Percentiles rank a stretch among this genome's conserved stretches.
phyloP scores from a whole-genome alignment of 2,797 vertebrate genomes.

The Rhabdophis nuchalis region DNA sequence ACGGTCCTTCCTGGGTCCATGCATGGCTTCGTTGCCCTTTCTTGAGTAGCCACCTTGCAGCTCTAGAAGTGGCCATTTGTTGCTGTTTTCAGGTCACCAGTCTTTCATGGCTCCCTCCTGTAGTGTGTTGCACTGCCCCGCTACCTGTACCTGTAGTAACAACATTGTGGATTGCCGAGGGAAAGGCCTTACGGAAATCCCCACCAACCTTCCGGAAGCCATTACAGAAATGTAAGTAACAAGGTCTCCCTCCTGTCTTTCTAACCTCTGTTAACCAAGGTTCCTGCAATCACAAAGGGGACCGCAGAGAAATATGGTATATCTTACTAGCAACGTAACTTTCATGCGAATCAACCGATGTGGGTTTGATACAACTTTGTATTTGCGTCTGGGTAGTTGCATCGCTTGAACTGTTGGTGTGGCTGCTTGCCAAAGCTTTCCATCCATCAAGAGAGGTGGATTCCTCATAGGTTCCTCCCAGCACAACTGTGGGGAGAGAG shows the following conservation, averaged over 20 bases:
- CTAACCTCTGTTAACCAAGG: not conserved
- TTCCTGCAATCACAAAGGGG: not conserved
- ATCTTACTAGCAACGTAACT: not conserved
- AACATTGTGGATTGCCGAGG: slow-evolving; percentile 98
- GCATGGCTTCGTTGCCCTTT: not conserved
- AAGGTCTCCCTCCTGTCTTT: not conserved
- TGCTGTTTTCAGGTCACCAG: slow-evolving; percentile 81
- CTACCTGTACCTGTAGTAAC: slow-evolving; percentile 95
- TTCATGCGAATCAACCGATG: not conserved
- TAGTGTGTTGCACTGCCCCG: slow-evolving; percentile 92
- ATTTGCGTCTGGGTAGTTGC: not conserved
- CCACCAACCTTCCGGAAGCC: slow-evolving; percentile 94
- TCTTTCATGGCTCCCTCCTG: slow-evolving; percentile 87
- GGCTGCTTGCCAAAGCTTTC: not conserved
- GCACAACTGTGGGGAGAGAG: not conserved
- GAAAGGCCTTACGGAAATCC: slow-evolving; percentile 92
- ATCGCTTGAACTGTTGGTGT: not conserved
- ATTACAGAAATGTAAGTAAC: slow-evolving; percentile 94
- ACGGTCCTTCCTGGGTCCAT: not conserved
- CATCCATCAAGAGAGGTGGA: not conserved
- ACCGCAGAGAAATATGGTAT: not conserved
- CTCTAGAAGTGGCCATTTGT: slow-evolving; percentile 30
- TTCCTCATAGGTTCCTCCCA: not conserved
- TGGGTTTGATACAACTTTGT: not conserved
- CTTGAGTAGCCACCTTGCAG: not conserved